phyloP scores from a whole-genome alignment of 2,888 invertebrate species.

The Meloe dianella region DNA sequence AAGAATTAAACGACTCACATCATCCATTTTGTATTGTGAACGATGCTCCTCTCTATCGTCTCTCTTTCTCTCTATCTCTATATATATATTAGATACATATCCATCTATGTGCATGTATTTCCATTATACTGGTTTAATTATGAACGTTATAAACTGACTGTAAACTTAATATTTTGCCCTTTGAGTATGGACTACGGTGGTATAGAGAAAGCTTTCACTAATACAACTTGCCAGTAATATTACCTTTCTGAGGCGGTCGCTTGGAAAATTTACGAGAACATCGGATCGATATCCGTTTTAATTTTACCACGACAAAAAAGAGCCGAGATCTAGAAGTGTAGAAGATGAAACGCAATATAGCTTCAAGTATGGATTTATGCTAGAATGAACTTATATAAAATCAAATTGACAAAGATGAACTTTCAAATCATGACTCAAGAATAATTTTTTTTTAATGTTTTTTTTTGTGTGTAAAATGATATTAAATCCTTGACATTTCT shows the following conservation, averaged over 20 bases:
- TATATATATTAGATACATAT: too few relatives aligned
- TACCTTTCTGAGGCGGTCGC: slow-evolving; percentile 4
- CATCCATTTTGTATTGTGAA: not conserved
- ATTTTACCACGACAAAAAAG: not conserved
- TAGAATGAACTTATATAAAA: not conserved
- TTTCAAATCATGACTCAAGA: not conserved
- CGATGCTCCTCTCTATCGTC: not conserved
- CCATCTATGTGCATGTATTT: not conserved
- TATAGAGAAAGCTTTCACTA: not conserved
- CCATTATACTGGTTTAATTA: slow-evolving; percentile 2
- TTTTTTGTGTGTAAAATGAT: not conserved
- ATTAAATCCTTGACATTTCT: slow-evolving; percentile 6
- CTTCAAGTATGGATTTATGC: not conserved
- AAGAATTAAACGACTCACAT: not conserved
- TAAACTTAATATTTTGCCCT: slow-evolving; percentile 7
- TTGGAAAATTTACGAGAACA: slow-evolving; percentile 7
- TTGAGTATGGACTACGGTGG: not conserved
- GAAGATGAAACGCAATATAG: slow-evolving; percentile 2
- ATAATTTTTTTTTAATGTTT: too few relatives aligned
- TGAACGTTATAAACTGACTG: not conserved
- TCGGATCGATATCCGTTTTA: slow-evolving; percentile 3
- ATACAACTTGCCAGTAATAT: slow-evolving; percentile 3
- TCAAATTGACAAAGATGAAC: not conserved
- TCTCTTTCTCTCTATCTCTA: too few relatives aligned
- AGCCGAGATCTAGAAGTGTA: not conserved